Base-by-base conservation (phyloP, 2,797 vertebrate species). In the Tapirus indicus region DNA sequence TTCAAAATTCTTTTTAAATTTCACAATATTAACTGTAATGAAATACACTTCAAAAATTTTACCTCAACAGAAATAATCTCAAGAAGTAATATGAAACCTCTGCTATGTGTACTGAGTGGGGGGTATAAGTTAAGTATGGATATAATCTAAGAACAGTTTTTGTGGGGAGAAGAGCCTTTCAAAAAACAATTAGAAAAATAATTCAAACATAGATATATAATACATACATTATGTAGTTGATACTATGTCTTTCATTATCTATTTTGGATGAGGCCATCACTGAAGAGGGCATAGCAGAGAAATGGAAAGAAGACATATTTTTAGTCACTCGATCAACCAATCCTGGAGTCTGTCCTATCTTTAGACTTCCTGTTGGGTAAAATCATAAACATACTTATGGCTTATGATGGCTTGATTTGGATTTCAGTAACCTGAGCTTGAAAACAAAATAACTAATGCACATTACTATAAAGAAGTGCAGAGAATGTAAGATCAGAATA, bases 301-400 rank as follows among this genome's bases (percentile, higher is more conserved):
- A 95, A 86, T 12, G 44, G 38, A 84, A 94, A 92, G 20, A 93
- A 87, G 54, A 60, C 27, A 71, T 92, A 96, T 82, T 94, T 98
- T 97, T 96, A 97, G 89, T 47, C 66, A 92, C 94, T 92, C 74
- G 96, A 72, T 95, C 90, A 96, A 77, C 71, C 71, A 97, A 38
- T 68, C 41, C 38, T 68, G 35, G 49, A 68, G 18, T 72, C 60
- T 97, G 44, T 10, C 18, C 90, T 98, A 94, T 94, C 92, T 97
- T 95, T 97, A 97, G 84, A 95, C 52, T 96, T 97, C 90, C 92
- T 97, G 84, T 77, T 95, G 80, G 68, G 32, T 77, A 72, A 91
- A 96, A 94, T 95, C 89, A 97, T 84, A 95, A 95, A 93, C 94
- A 82, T 87, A 52, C 32, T 71, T 95, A 91, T 72, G 27, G 11